These are phyloP conservation scores for Falco biarmicus DNA, from an alignment of 2,797 vertebrate species.

Conservation along the genomic window DNA sequence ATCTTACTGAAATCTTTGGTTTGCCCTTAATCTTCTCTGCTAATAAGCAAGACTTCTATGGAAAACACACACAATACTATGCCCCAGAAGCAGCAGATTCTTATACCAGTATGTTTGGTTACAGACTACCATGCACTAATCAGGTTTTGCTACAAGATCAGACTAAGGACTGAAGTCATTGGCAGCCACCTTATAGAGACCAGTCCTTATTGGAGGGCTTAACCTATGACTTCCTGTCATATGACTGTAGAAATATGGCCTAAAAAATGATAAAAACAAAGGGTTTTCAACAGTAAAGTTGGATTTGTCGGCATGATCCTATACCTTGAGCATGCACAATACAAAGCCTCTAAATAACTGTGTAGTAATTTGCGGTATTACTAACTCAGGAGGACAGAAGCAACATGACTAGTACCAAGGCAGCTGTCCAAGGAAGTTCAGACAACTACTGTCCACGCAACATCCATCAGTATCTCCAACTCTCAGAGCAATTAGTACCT, in stretches of 20 bases:
- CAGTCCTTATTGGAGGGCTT: neutral
- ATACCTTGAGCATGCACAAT: neutral
- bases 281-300: neutral
- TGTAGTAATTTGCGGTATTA: neutral
- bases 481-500: neutral
- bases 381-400: neutral
- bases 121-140: neutral
- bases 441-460: constrained; percentile 8
- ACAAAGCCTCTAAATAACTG: neutral
- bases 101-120: neutral
- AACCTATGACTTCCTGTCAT: neutral
- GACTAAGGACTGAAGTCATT: neutral
- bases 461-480: neutral
- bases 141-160: neutral
- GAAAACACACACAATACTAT: neutral
- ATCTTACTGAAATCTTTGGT: neutral
- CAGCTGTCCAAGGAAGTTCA: constrained; percentile 18
- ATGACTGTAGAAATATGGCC: neutral
- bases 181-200: neutral
- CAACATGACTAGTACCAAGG: neutral
- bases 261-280: neutral
- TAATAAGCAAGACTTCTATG: neutral
- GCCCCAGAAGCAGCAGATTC: neutral
- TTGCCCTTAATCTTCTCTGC: neutral
- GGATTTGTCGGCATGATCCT: neutral